Evolutionary conservation across 2,888 invertebrate species (phyloP), one percentile per base, ranked within the genome.

Genomic region (Cryptophagus acutangulus): DNA sequence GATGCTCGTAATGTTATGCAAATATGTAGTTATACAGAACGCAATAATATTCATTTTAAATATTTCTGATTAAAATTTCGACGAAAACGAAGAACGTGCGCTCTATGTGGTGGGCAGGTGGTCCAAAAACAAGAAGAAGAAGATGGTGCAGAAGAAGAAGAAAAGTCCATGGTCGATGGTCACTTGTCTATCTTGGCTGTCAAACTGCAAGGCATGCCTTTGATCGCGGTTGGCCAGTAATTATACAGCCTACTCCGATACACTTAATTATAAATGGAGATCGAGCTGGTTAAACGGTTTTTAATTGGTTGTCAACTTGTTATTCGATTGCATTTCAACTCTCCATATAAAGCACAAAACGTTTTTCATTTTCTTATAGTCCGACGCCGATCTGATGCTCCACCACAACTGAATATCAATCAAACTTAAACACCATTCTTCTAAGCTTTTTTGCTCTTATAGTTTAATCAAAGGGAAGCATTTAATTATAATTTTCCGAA

Each of bases 261-360:
- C 63, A 63, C 64, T 59, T 65, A 63, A 65, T 65, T 65, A 65
- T 61, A 64, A 63, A 61, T 57, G 62, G 58, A 61, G 61, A 62
- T 63, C 58, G 59, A 57, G 51, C 48, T 52, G 57, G 60, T 61
- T 64, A 63, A 65, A 65, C 61, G 63, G 59, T 65, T 65, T 65
- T 65, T 65, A 65, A 65, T 65, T 65, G 65, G 65, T 61, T 64
- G 64, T 64, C 64, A 63, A 64, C 64, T 61, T 59, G 61, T 61
- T 63, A 56, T 56, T 57, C 59, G 62, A 62, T 63, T 52, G 38
- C 43, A 42, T 45, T 47, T 43, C 45, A 47, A 45, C 46, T 41
- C 43, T 40, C n/a, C n/a, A n/a, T 41, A 40, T 41, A 37, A 34
- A 33, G 33, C 25, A 29, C 26, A 38, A 28, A 43, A 37, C 46